A percentile compares a stretch with the other conserved stretches of the same genome.
These are phyloP conservation scores for Parascotia fuliginaria DNA, from an alignment of 2,888 invertebrate genomes.

Conservation along the genomic window DNA sequence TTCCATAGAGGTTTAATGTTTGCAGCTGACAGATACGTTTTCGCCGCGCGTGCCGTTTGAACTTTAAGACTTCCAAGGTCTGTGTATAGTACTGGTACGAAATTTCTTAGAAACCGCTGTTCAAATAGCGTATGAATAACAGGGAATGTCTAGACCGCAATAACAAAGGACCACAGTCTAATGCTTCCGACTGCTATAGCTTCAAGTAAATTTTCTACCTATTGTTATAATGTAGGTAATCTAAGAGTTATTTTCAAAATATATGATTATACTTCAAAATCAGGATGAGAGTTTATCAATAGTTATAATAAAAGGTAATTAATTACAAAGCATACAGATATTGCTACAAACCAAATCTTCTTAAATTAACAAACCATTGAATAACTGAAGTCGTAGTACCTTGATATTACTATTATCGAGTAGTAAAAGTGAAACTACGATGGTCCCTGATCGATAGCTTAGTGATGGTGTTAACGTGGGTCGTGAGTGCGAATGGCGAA, in stretches of 20 bases:
- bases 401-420: slow-evolving; percentile 8
- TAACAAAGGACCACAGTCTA: neutral
- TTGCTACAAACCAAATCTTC: too few relatives aligned
- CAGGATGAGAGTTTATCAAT: too few relatives aligned
- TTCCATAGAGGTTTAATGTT: slow-evolving; percentile 61
- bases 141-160: neutral
- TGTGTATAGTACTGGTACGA: slow-evolving; percentile 10
- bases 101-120: neutral
- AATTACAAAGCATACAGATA: too few relatives aligned
- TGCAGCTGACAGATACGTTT: slow-evolving; percentile 56
- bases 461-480: slow-evolving; percentile 60
- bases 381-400: neutral
- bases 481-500: slow-evolving; percentile 68
- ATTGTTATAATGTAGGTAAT: too few relatives aligned
- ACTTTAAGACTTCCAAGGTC: slow-evolving; percentile 55
- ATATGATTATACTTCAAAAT: too few relatives aligned
- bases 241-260: too few relatives aligned
- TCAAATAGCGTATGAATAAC: neutral
- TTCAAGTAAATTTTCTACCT: too few relatives aligned
- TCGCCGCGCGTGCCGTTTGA: slow-evolving; percentile 62
- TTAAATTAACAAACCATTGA: neutral
- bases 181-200: neutral
- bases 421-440: slow-evolving; percentile 49
- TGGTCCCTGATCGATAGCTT: slow-evolving; percentile 46
- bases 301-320: too few relatives aligned